These are phyloP conservation scores for Sturnira hondurensis DNA, from an alignment of 2,113 vertebrate species.

Conservation along the genomic window DNA sequence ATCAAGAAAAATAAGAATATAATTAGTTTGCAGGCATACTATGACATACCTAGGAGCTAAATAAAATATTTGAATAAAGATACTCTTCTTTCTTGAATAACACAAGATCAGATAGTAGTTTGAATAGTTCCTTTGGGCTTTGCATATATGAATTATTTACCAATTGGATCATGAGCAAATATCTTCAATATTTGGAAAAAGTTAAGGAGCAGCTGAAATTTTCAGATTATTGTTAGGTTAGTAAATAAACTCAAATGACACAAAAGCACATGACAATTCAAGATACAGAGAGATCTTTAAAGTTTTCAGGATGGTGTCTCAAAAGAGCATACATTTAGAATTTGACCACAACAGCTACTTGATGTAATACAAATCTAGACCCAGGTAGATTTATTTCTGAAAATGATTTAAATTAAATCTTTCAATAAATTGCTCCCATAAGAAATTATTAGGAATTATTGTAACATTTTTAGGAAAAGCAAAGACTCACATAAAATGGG, in stretches of 20 bases:
- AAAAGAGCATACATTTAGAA: background rate
- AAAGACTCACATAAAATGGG: background rate
- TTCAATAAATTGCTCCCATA: background rate
- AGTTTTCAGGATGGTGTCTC: background rate
- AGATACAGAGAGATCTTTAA: background rate
- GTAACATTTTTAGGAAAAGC: constrained; percentile 37
- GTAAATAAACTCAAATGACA: background rate
- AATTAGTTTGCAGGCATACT: background rate
- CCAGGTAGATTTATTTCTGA: constrained; percentile 17
- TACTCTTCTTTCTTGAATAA: background rate
- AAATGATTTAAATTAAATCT: constrained; percentile 9
- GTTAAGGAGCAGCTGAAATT: background rate
- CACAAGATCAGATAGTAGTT: background rate
- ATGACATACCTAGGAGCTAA: background rate
- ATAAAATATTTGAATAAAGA: constrained; percentile 31
- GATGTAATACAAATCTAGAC: background rate
- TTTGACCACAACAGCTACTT: background rate
- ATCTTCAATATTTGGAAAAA: background rate
- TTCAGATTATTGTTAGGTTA: background rate
- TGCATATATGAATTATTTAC: background rate
- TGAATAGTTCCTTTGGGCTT: background rate
- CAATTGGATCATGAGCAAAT: background rate
- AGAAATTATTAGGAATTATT: background rate
- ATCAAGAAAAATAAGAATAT: constrained; percentile 21
- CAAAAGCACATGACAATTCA: background rate